A percentile compares a stretch with the other conserved stretches of the same genome.
These are phyloP conservation scores for Xenentodon cancila DNA, from an alignment of 2,797 vertebrate genomes.

Conservation along the genomic window DNA sequence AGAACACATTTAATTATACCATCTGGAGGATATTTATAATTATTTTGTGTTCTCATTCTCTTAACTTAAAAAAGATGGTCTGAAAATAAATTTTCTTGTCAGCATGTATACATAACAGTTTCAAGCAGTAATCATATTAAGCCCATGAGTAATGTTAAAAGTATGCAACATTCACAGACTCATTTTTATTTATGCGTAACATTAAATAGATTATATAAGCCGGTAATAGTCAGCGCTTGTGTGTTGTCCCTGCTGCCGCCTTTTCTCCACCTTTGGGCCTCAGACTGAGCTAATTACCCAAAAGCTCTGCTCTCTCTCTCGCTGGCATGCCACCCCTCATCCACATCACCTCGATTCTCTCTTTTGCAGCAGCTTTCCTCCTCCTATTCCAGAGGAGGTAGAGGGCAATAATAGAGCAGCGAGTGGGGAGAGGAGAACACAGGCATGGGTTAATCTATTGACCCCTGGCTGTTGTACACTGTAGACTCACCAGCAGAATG, in stretches of 20 bases:
- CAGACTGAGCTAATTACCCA: constrained; percentile 74
- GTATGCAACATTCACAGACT: neutral
- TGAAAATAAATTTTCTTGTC: too few species aligned
- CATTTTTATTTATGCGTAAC: constrained; percentile 11
- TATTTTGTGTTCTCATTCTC: too few species aligned
- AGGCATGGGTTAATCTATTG: constrained; percentile 81
- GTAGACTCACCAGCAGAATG: constrained; percentile 59
- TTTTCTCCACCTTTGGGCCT: constrained; percentile 60
- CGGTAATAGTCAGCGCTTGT: constrained; percentile 39
- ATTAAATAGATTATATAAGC: constrained; percentile 21
- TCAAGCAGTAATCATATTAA: too few species aligned
- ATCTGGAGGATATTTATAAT: too few species aligned
- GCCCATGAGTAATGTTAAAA: neutral
- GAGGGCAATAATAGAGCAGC: constrained; percentile 66
- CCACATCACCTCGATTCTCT: constrained; percentile 39
- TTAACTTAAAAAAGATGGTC: too few species aligned
- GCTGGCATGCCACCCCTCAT: constrained; percentile 35
- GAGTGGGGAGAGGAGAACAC: constrained; percentile 58
- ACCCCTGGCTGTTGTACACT: constrained; percentile 64
- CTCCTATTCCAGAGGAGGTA: constrained; percentile 58
- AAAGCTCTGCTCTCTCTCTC: constrained; percentile 52
- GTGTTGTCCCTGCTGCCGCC: constrained; percentile 25
- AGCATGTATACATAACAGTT: too few species aligned
- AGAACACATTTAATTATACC: too few species aligned
- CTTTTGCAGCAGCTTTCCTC: constrained; percentile 46